phyloP scores from a whole-genome alignment of 2,113 vertebrate species.

The Verasper variegatus region DNA sequence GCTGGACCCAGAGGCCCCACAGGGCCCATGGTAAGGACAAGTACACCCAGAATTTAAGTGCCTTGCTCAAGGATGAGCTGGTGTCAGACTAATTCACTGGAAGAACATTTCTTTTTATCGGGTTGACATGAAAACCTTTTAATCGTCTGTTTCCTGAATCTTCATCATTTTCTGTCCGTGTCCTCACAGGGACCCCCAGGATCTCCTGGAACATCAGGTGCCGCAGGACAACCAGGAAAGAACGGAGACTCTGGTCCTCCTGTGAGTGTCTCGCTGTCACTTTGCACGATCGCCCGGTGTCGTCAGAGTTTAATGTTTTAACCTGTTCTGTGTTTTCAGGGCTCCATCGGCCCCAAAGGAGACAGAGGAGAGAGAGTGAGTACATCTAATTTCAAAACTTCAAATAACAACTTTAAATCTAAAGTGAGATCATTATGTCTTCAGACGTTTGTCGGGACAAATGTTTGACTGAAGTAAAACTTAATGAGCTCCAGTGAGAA shows the following conservation, averaged over 20 bases:
- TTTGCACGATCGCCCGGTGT: accelerated
- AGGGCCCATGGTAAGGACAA: conserved; percentile 88
- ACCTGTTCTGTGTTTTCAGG: conserved; percentile 76
- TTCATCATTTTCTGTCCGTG: background rate
- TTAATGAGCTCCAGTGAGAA: no score
- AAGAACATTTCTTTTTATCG: no score
- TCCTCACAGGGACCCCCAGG: conserved; percentile 89
- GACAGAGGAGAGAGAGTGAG: conserved; percentile 98
- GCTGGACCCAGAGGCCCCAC: conserved; percentile 91
- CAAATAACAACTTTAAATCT: no score
- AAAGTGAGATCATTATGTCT: no score
- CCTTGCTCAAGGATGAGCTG: background rate
- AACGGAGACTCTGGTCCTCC: conserved; percentile 87
- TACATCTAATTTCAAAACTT: conserved; percentile 28
- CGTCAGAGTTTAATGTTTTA: background rate
- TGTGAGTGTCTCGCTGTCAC: conserved; percentile 78
- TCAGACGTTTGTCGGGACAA: no score
- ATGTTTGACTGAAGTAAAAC: no score
- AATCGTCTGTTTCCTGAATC: no score
- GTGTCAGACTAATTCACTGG: background rate
- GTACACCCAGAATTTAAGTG: background rate
- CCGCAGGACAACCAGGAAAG: conserved; percentile 90
- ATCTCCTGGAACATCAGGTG: conserved; percentile 88
- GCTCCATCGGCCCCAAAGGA: conserved; percentile 88
- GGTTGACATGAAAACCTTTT: no score